Evolutionary conservation across 2,797 vertebrate species (phyloP).

Genomic region (Halcyon badia): DNA sequence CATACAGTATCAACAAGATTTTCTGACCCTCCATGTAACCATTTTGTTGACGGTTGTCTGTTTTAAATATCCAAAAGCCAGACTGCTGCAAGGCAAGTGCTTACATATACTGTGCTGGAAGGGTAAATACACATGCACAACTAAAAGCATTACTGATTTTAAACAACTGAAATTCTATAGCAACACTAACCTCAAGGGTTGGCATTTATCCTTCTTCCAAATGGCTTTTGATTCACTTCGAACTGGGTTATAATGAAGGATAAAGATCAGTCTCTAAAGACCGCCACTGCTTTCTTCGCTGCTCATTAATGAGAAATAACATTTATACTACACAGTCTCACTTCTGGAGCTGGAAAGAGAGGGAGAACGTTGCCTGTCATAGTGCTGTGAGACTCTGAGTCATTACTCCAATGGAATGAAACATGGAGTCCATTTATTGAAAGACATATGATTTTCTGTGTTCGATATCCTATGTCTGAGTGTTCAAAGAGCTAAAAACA

Average conservation of each 20-base stretch:
- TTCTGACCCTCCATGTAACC: background rate
- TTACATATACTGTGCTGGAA: background rate
- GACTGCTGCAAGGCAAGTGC: background rate
- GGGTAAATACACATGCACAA: background rate
- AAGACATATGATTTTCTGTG: fast-evolving
- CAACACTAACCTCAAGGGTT: background rate
- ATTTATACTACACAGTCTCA: background rate
- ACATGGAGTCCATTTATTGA: background rate
- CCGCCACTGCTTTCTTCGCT: background rate
- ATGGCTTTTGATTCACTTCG: background rate
- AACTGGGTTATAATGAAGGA: background rate
- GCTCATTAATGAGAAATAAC: background rate
- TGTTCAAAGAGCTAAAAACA: background rate
- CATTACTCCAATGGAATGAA: background rate
- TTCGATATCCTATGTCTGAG: background rate
- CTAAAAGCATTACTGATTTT: background rate
- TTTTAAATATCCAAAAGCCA: background rate
- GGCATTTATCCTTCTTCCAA: background rate
- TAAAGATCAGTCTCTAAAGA: background rate
- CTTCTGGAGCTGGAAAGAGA: background rate
- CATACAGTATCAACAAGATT: background rate
- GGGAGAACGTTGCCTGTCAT: background rate
- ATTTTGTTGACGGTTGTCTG: background rate
- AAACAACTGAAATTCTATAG: background rate
- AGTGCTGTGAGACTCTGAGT: background rate